Evolutionary conservation across 2,888 invertebrate genomes (phyloP).

Genomic region (Mactromeris polynyma): DNA sequence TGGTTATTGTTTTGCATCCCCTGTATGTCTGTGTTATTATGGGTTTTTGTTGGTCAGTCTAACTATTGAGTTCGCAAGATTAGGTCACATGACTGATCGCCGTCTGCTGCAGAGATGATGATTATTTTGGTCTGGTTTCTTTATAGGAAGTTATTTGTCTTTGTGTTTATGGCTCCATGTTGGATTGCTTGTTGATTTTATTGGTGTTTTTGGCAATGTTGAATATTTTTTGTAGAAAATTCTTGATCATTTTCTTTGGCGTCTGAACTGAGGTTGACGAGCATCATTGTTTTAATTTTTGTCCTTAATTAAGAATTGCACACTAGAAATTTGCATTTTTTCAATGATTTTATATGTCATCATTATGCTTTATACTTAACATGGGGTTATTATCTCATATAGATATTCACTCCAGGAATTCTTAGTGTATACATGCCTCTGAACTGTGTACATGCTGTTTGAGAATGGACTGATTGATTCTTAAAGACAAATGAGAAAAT

Average conservation of each 20-base stretch:
- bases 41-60: conserved; percentile 23
- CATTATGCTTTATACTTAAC: neutral
- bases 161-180: neutral
- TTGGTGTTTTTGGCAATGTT: conserved; percentile 8
- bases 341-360: neutral
- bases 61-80: neutral
- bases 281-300: neutral
- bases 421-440: too few relatives aligned
- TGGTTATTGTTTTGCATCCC: neutral
- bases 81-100: conserved; percentile 40
- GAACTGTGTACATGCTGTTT: too few relatives aligned
- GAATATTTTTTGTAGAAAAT: neutral
- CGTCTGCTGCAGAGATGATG: conserved; percentile 9
- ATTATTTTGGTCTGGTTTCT: conserved; percentile 12
- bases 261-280: neutral
- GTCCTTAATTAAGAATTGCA: neutral
- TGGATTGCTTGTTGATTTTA: neutral
- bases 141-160: neutral
- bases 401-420: too few relatives aligned
- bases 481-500: neutral
- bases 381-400: neutral
- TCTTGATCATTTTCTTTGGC: neutral
- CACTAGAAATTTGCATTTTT: neutral
- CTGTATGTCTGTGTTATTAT: conserved; percentile 13
- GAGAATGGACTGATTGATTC: too few relatives aligned